phyloP scores from a whole-genome alignment of 2,113 vertebrate genomes.

The Rhinopithecus roxellana region DNA sequence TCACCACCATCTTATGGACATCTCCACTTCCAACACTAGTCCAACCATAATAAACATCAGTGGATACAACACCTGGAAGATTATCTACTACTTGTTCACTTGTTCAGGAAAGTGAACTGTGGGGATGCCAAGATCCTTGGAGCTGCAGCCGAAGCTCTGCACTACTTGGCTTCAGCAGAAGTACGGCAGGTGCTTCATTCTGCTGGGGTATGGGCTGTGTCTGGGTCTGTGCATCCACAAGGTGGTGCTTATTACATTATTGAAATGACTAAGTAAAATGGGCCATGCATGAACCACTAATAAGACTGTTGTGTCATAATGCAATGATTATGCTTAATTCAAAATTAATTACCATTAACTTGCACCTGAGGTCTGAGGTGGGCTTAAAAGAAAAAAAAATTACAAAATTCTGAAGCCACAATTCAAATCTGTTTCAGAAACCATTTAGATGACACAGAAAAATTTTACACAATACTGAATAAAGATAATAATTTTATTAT shows the following conservation, averaged over 20 bases:
- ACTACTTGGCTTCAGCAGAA: neutral
- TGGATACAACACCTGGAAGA: too few species aligned
- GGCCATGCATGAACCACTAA: neutral
- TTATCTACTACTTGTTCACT: too few species aligned
- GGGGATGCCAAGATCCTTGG: too few species aligned
- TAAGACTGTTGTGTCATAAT: neutral
- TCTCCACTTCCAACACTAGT: too few species aligned
- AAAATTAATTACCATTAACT: conserved; percentile 10
- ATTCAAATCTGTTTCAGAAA: conserved; percentile 11
- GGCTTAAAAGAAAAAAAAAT: neutral
- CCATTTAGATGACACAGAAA: conserved; percentile 37
- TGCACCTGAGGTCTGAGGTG: neutral
- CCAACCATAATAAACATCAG: too few species aligned
- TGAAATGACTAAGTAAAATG: neutral
- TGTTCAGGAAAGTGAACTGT: too few species aligned
- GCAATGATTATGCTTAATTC: neutral
- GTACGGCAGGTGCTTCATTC: neutral
- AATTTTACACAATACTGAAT: neutral
- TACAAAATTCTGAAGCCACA: conserved; percentile 37
- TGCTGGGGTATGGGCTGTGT: too few species aligned
- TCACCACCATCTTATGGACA: too few species aligned
- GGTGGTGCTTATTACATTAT: neutral
- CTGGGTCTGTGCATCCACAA: neutral
- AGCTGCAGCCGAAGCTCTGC: too few species aligned
- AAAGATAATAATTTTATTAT: neutral